Percentiles rank a stretch among this genome's conserved stretches.
Conservation (phyloP, 2,888 invertebrate genomes). For the Cryptocephalus moraei region DNA sequence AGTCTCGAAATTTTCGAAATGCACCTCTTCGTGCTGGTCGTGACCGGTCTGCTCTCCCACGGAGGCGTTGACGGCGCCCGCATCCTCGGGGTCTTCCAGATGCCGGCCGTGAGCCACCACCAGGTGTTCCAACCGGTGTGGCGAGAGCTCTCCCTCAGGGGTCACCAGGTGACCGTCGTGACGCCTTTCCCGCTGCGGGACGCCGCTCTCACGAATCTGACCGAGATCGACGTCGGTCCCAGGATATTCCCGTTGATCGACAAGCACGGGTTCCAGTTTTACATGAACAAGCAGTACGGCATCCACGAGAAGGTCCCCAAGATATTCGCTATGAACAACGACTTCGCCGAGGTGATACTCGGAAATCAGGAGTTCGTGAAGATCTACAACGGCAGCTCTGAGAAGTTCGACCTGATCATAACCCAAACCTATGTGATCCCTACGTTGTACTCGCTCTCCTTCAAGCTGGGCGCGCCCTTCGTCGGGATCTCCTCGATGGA, state of each 20-base stretch:
- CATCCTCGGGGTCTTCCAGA: conserved; percentile 21
- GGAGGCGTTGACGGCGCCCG: conserved; percentile 11
- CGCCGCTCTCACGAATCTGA: conserved; percentile 2
- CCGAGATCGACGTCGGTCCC: too few relatives aligned
- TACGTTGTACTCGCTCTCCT: conserved; percentile 19
- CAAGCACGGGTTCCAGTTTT: conserved; percentile 20
- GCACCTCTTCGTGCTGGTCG: too few relatives aligned
- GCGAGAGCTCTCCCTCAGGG: conserved; percentile 26
- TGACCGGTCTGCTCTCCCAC: not conserved
- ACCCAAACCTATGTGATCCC: conserved; percentile 23
- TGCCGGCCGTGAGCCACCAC: conserved; percentile 25
- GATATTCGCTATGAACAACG: conserved; percentile 19
- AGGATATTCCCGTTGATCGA: too few relatives aligned
- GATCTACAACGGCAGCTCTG: conserved; percentile 17
- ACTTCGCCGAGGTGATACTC: conserved; percentile 16
- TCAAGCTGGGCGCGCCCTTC: conserved; percentile 18
- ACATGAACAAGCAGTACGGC: conserved; percentile 19
- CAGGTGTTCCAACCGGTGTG: conserved; percentile 23
- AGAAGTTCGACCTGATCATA: conserved; percentile 24
- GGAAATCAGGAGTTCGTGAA: conserved; percentile 19
- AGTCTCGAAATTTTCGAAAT: too few relatives aligned
- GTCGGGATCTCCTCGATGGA: conserved; percentile 25
- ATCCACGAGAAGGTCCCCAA: conserved; percentile 18
- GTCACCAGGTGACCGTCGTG: conserved; percentile 27
- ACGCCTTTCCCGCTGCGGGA: conserved; percentile 28